phyloP scores from a whole-genome alignment of 2,113 vertebrate species.

The Heteronetta atricapilla region DNA sequence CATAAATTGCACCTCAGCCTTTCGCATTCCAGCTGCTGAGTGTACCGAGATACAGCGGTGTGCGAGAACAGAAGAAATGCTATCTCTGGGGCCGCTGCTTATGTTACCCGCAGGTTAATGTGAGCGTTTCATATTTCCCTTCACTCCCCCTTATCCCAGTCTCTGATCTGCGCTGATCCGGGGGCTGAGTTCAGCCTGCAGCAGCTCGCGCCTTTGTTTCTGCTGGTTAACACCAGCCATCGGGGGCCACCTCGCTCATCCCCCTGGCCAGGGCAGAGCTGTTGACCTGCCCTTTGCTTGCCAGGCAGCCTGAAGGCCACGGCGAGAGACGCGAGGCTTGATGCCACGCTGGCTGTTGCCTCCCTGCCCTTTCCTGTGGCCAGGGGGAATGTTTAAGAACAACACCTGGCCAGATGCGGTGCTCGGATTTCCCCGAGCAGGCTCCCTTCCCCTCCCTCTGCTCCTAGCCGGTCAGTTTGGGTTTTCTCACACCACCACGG shows the following conservation, averaged over 20 bases:
- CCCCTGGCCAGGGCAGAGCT: background rate
- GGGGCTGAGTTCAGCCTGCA: background rate
- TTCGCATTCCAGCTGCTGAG: constrained; percentile 9
- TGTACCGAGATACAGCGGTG: background rate
- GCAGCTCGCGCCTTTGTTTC: background rate
- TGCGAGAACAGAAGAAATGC: constrained; percentile 23
- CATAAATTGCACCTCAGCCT: constrained; percentile 48
- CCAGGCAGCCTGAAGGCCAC: background rate
- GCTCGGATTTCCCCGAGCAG: background rate
- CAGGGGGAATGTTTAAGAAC: background rate
- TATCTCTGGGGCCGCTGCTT: background rate
- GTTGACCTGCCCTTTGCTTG: background rate
- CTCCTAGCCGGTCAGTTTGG: background rate
- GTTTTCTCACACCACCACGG: background rate
- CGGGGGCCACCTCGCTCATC: rapidly evolving
- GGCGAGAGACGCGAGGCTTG: background rate
- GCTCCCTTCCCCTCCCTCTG: background rate
- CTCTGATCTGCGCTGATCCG: background rate
- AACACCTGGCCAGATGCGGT: rapidly evolving
- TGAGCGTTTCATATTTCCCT: background rate
- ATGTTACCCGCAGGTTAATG: constrained; percentile 29
- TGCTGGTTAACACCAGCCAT: background rate
- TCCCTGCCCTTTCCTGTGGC: background rate
- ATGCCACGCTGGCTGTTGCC: background rate
- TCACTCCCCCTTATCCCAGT: background rate